Percentiles rank a stretch among this genome's conserved stretches.
These are phyloP conservation scores for Nerophis lumbriciformis DNA, from an alignment of 2,113 vertebrate genomes.

Conservation along the genomic window DNA sequence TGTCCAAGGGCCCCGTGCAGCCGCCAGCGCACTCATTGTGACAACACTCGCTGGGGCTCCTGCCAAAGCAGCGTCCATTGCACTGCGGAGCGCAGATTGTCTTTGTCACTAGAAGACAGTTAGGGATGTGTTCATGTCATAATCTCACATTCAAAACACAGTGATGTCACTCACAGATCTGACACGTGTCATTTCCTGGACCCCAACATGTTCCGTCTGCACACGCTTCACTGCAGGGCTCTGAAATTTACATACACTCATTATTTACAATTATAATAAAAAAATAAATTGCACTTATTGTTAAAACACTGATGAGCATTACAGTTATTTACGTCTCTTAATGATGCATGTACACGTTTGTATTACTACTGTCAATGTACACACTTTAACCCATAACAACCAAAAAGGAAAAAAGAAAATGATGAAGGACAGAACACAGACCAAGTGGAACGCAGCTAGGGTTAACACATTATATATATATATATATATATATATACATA, in stretches of 20 bases:
- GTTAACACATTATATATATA: too few relatives aligned
- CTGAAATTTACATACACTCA: constrained; percentile 36
- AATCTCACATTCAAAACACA: not conserved
- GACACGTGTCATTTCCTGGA: constrained; percentile 72
- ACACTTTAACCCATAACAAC: too few relatives aligned
- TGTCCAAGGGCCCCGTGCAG: constrained; percentile 81
- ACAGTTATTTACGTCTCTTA: too few relatives aligned
- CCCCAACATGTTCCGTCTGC: constrained; percentile 75
- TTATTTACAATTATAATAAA: not conserved
- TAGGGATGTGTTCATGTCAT: not conserved
- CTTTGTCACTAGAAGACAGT: constrained; percentile 80
- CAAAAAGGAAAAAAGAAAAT: too few relatives aligned
- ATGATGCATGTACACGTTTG: too few relatives aligned
- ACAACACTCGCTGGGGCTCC: constrained; percentile 83
- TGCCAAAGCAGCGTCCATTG: constrained; percentile 88
- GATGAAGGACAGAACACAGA: too few relatives aligned
- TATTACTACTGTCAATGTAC: too few relatives aligned
- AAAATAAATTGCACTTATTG: too few relatives aligned
- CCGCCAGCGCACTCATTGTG: constrained; percentile 90
- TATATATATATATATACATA: too few relatives aligned
- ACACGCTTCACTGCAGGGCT: constrained; percentile 65
- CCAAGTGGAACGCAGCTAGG: too few relatives aligned
- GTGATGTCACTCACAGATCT: constrained; percentile 74
- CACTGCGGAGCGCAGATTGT: constrained; percentile 88
- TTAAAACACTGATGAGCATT: too few relatives aligned